Evolutionary conservation across 2,888 invertebrate species (phyloP).

Genomic region (Harpalus rubripes): DNA sequence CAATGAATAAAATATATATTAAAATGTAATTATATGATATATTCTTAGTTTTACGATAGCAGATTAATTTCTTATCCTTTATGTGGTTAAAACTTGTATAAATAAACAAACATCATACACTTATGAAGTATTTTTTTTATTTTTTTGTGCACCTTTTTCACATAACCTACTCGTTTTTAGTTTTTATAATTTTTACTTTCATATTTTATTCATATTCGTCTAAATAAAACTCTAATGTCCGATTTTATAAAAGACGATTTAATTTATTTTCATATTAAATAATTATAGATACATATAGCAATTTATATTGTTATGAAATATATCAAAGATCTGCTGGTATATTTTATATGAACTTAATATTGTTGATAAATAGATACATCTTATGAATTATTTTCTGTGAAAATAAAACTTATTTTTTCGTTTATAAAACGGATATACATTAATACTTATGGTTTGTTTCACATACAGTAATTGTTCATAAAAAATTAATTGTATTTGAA

Average conservation of each 20-base stretch:
- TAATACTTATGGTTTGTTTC: slow-evolving; percentile 10
- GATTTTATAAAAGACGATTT: slow-evolving; percentile 29
- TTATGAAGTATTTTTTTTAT: slow-evolving; percentile 29
- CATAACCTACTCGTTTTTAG: slow-evolving; percentile 56
- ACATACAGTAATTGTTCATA: slow-evolving; percentile 16
- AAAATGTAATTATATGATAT: slow-evolving; percentile 64
- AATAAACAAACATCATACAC: slow-evolving; percentile 62
- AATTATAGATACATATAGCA: slow-evolving; percentile 13
- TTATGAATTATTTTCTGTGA: slow-evolving; percentile 12
- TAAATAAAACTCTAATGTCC: slow-evolving; percentile 4
- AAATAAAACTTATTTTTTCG: slow-evolving; percentile 30
- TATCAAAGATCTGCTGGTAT: neutral
- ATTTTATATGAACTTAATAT: neutral
- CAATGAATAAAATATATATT: slow-evolving; percentile 62
- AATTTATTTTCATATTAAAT: slow-evolving; percentile 33
- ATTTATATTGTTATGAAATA: neutral
- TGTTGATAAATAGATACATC: neutral
- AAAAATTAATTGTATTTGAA: slow-evolving; percentile 3
- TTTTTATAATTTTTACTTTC: slow-evolving; percentile 33
- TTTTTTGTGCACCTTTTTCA: slow-evolving; percentile 59
- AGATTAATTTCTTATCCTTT: slow-evolving; percentile 62
- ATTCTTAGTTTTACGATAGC: slow-evolving; percentile 63
- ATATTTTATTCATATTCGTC: slow-evolving; percentile 24
- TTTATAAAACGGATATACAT: slow-evolving; percentile 44
- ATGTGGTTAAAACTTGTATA: slow-evolving; percentile 66